phyloP scores from a whole-genome alignment of 2,113 vertebrate species.

The Rana temporaria region DNA sequence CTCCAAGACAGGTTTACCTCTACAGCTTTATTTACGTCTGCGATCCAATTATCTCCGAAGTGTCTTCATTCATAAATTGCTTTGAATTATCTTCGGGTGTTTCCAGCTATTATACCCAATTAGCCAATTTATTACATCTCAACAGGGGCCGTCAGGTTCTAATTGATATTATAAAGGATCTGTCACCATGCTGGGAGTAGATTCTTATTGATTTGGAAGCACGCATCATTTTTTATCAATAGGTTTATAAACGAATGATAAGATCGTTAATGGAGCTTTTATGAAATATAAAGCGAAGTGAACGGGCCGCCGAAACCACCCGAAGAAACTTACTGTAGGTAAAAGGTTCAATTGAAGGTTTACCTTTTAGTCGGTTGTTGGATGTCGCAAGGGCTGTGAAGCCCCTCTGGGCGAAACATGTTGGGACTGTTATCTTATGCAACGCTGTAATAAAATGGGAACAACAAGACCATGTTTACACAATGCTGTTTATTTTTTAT shows the following conservation, averaged over 20 bases:
- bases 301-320: background rate
- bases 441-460: too few relatives aligned
- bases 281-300: background rate
- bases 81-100: background rate
- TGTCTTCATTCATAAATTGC: constrained; percentile 13
- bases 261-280: background rate
- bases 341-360: background rate
- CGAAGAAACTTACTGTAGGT: background rate
- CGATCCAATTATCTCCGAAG: background rate
- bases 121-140: constrained; percentile 27
- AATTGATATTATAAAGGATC: constrained; percentile 25
- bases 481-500: too few relatives aligned
- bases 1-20: background rate
- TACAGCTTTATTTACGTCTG: background rate
- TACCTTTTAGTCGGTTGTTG: too few relatives aligned
- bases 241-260: background rate
- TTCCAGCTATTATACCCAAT: background rate
- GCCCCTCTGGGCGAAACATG: too few relatives aligned
- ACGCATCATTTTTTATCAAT: constrained; percentile 28
- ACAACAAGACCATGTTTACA: too few relatives aligned
- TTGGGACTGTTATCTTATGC: too few relatives aligned
- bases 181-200: constrained; percentile 27
- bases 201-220: constrained; percentile 12
- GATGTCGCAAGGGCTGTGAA: too few relatives aligned
- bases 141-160: constrained; percentile 8